Base-by-base conservation (phyloP, 2,113 vertebrate genomes). In the Callopanchax toddi region DNA sequence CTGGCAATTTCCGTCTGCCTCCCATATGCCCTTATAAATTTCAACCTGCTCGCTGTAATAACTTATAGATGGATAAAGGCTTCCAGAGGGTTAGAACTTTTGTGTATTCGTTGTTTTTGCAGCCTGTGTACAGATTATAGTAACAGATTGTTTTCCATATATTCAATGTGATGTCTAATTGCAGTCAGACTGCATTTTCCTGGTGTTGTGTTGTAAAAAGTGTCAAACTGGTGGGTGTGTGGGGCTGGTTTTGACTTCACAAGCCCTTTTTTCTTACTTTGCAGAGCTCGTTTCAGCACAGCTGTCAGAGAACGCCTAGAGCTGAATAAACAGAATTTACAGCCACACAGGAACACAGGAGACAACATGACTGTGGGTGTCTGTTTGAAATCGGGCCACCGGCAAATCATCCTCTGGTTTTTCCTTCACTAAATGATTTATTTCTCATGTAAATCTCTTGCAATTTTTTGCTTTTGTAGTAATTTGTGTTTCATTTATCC, bases 321-420 rank as follows among this genome's bases (percentile, higher is more conserved):
- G 83, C 75, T 65, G 76, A 78, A 84, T 84, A 82, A 83, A 83
- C 71, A 76, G 61, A 80, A 73, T 61, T 52, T 10, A 73, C 74
- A 74, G 64, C 61, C 74, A 48, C 60, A 44, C 20, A 73, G 58
- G 43, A 62, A 71, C 49, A 74, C 23, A 25, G 66, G 76, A 66
- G 63, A 71, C 78, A 79, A 78, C 75, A 78, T 76, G 67, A 56
- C 78, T 74, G 60, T 51, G 53, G 65, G 71, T 64, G 11, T 49
- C 20, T 66, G 32, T 58, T 79, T 64, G 29, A 81, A 87, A 82
- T 37, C 64, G 60, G 67, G 73, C 72, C 73, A 79, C 29, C 3
- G 48, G 74, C 66, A 57, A 22, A 60, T 66, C 71, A 58, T 63
- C 34, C 18, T 37, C 46, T 12, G 42, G 52, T 46, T 71, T 46